Conservation (phyloP, 2,888 invertebrate genomes). For the Drosophila cyrtoloma region DNA sequence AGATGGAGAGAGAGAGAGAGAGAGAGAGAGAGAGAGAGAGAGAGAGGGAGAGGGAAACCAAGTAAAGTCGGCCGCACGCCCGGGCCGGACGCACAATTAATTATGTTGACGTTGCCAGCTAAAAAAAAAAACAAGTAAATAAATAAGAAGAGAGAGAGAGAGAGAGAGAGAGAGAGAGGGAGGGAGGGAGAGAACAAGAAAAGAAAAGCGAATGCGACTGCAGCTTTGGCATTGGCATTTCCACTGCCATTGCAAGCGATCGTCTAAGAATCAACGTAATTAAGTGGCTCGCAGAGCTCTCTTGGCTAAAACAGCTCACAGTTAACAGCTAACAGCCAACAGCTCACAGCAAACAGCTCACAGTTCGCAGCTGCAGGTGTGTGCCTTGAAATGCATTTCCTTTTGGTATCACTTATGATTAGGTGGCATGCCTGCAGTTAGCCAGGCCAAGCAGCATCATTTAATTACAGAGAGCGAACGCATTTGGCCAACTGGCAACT, state of each 20-base stretch:
- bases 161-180: not conserved
- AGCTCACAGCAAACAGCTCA: constrained; percentile 8
- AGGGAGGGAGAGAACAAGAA: not conserved
- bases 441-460: constrained; percentile 56
- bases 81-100: constrained; percentile 71
- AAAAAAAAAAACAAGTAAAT: constrained; percentile 1
- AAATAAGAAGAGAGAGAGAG: not conserved
- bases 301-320: constrained; percentile 5
- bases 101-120: constrained; percentile 62
- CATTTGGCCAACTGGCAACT: constrained; percentile 62
- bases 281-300: constrained; percentile 50
- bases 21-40: too few relatives aligned
- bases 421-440: constrained; percentile 74
- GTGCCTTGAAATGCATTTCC: constrained; percentile 70
- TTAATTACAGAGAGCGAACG: constrained; percentile 66
- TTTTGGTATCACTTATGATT: constrained; percentile 79
- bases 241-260: constrained; percentile 59
- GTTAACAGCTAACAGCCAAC: constrained; percentile 6
- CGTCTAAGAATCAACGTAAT: constrained; percentile 67
- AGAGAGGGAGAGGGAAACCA: not conserved
- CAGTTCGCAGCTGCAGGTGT: constrained; percentile 45
- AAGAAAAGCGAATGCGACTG: constrained; percentile 12
- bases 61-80: constrained; percentile 40
- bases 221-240: constrained; percentile 38
- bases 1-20: not conserved